Conservation (phyloP, 2,113 vertebrate species). For the Burhinus bistriatus region DNA sequence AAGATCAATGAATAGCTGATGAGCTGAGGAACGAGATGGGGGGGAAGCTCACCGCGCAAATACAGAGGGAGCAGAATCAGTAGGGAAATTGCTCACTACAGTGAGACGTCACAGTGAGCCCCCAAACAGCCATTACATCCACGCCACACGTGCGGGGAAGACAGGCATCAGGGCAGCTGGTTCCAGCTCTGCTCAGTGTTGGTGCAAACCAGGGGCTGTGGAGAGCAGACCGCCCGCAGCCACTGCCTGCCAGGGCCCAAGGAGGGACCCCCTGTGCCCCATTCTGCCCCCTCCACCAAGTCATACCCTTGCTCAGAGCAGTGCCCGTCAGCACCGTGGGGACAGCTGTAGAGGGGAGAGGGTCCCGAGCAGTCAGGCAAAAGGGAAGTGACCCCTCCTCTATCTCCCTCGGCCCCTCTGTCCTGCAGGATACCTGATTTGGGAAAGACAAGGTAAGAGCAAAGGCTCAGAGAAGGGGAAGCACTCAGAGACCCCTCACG, state of each 20-base stretch:
- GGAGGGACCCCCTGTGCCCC: neutral
- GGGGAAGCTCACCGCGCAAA: neutral
- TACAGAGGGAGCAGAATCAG: neutral
- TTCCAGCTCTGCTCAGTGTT: rapidly evolving
- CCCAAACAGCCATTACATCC: neutral
- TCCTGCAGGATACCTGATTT: neutral
- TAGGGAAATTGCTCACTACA: neutral
- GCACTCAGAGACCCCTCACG: neutral
- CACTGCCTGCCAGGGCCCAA: neutral
- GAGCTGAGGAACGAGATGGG: neutral
- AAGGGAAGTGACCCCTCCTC: neutral
- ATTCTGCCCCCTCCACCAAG: neutral
- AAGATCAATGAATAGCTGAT: neutral
- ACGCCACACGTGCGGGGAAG: neutral
- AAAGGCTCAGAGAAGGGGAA: neutral
- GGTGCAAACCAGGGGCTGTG: rapidly evolving
- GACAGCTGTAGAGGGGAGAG: rapidly evolving
- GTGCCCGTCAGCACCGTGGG: rapidly evolving
- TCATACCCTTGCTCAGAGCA: neutral
- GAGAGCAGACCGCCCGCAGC: neutral
- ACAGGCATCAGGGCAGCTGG: neutral
- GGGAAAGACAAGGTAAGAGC: neutral
- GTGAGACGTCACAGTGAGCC: rapidly evolving
- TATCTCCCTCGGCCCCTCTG: neutral
- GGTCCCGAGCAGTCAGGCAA: neutral